phyloP scores from a whole-genome alignment of 1,140 invertebrate genomes.

The Lucilia cuprina region DNA sequence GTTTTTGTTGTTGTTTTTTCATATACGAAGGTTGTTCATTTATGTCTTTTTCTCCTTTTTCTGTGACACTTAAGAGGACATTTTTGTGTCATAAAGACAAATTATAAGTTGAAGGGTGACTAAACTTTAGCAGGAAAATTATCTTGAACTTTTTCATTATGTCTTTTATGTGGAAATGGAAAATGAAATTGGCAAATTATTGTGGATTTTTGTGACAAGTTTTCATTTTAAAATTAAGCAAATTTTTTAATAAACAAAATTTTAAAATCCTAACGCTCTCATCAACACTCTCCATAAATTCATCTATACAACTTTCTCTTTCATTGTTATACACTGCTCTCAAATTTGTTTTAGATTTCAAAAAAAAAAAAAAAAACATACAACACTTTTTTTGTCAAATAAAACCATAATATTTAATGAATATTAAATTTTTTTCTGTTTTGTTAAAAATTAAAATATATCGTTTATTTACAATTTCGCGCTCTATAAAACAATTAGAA shows the following conservation, averaged over 20 bases:
- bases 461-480: slow-evolving; percentile 7
- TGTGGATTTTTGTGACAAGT: not conserved
- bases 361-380: too few species aligned
- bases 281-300: too few species aligned
- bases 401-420: too few species aligned
- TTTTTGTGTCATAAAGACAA: slow-evolving; percentile 11
- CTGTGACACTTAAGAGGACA: slow-evolving; percentile 10
- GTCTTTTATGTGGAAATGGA: not conserved
- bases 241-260: not conserved
- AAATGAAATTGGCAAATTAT: not conserved
- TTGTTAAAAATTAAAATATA: too few species aligned
- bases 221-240: not conserved
- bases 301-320: too few species aligned
- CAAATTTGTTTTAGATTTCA: too few species aligned
- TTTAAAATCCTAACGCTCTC: too few species aligned
- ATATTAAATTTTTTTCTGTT: too few species aligned
- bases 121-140: not conserved
- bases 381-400: too few species aligned
- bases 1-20: too few species aligned
- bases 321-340: too few species aligned
- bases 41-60: not conserved
- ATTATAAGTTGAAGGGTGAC: slow-evolving; percentile 2
- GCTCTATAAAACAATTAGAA: slow-evolving; percentile 3
- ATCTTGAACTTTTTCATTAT: not conserved
- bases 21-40: not conserved